Evolutionary conservation across 2,113 vertebrate genomes (phyloP).

Genomic region (Phyllopteryx taeniolatus): DNA sequence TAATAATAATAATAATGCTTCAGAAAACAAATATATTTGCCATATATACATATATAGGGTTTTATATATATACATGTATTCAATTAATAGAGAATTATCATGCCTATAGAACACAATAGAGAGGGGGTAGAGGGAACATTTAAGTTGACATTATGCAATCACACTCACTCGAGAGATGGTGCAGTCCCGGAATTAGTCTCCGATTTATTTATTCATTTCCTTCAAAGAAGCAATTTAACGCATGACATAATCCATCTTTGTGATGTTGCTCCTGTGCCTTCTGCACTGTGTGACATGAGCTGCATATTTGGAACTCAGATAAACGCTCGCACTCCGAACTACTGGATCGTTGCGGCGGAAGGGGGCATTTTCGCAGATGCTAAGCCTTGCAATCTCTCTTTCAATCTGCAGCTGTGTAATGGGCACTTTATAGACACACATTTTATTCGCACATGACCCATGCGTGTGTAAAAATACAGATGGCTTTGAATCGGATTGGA

Average conservation of each 20-base stretch:
- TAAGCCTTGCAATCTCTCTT: conserved; percentile 66
- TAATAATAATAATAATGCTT: too few relatives aligned
- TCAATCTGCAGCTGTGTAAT: conserved; percentile 67
- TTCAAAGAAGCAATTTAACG: conserved; percentile 78
- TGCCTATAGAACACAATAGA: conserved; percentile 26
- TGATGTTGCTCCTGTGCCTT: conserved; percentile 59
- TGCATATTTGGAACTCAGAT: conserved; percentile 55
- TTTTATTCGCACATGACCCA: conserved; percentile 46
- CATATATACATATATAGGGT: too few relatives aligned
- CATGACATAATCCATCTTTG: conserved; percentile 75
- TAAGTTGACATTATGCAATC: conserved; percentile 59
- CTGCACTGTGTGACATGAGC: conserved; percentile 58
- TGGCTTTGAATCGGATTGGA: conserved; percentile 41
- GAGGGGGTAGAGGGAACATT: conserved; percentile 44
- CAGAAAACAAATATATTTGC: too few relatives aligned
- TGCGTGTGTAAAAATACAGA: conserved; percentile 49
- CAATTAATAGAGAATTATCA: conserved; percentile 25
- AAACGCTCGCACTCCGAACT: conserved; percentile 55
- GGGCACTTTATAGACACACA: conserved; percentile 56
- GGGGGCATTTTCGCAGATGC: conserved; percentile 49
- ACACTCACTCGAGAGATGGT: conserved; percentile 55
- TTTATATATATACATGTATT: background rate
- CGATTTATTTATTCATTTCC: conserved; percentile 78
- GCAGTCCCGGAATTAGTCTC: conserved; percentile 72
- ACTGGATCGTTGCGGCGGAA: conserved; percentile 40